A percentile compares a stretch with the other conserved stretches of the same genome.
Evolutionary conservation across 1,140 invertebrate species (phyloP).

Genomic region (Drosophila nannoptera): DNA sequence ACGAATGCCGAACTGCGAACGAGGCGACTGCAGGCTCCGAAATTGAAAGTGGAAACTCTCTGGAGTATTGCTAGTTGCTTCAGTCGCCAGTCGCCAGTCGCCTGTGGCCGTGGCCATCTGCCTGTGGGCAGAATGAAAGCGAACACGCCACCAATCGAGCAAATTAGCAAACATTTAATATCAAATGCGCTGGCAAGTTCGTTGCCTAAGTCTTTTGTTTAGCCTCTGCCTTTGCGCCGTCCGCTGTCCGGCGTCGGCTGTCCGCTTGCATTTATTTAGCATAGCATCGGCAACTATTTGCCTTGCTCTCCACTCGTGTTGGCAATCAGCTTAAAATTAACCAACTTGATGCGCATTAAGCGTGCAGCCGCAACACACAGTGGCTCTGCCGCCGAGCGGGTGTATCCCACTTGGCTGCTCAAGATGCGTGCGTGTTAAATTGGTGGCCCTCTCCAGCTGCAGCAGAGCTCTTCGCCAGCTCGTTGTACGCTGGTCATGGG

Average conservation of each 20-base stretch:
- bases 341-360: constrained; percentile 51
- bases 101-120: not conserved
- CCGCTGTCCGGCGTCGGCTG: not conserved
- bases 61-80: constrained; percentile 45
- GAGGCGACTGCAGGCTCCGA: constrained; percentile 46
- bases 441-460: constrained; percentile 30
- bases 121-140: constrained; percentile 13
- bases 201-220: constrained; percentile 70
- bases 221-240: not conserved
- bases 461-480: not conserved
- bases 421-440: constrained; percentile 42
- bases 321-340: constrained; percentile 71
- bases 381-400: constrained; percentile 15
- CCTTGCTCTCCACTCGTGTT: constrained; percentile 47
- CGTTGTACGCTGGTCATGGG: constrained; percentile 8
- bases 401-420: constrained; percentile 15
- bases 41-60: constrained; percentile 72
- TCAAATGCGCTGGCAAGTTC: constrained; percentile 65
- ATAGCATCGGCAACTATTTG: constrained; percentile 38
- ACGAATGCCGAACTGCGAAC: constrained; percentile 33
- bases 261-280: constrained; percentile 34
- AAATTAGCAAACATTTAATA: constrained; percentile 72
- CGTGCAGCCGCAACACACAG: constrained; percentile 25
- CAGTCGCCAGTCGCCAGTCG: constrained; percentile 18
- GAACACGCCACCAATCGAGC: constrained; percentile 59